Percentiles rank a stretch among this genome's conserved stretches.
phyloP scores from a whole-genome alignment of 2,888 invertebrate genomes.

The Masnerella sp. region DNA sequence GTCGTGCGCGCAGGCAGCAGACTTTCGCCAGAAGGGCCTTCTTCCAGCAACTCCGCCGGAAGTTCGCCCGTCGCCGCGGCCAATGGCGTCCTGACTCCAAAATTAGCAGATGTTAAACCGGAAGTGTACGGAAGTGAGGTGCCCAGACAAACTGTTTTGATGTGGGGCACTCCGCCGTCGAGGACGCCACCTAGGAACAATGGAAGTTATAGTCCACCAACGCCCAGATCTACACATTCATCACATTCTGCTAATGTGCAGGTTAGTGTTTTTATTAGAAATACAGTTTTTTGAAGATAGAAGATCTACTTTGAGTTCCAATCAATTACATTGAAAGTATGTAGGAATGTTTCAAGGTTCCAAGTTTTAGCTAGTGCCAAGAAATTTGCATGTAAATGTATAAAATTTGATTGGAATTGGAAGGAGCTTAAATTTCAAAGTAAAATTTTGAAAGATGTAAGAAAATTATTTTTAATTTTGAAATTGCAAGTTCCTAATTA shows the following conservation, averaged over 20 bases:
- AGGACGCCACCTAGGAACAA: constrained; percentile 75
- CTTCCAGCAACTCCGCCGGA: constrained; percentile 82
- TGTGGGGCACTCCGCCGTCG: constrained; percentile 86
- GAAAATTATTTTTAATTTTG: too few species aligned
- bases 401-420: too few species aligned
- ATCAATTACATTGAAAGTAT: too few species aligned
- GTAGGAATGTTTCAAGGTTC: too few species aligned
- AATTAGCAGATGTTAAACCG: constrained; percentile 81
- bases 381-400: too few species aligned
- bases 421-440: too few species aligned
- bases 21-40: constrained; percentile 78
- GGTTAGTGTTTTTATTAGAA: constrained; percentile 58
- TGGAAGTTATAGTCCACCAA: constrained; percentile 75
- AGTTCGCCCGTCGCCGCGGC: constrained; percentile 81
- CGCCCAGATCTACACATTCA: constrained; percentile 72
- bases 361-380: too few species aligned
- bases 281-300: too few species aligned
- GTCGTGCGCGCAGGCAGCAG: constrained; percentile 73
- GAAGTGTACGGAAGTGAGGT: constrained; percentile 79
- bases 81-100: constrained; percentile 80
- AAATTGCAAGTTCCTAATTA: too few species aligned
- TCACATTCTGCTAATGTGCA: constrained; percentile 69
- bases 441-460: too few species aligned
- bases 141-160: constrained; percentile 92
- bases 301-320: too few species aligned